A percentile compares a stretch with the other conserved stretches of the same genome.
Conservation (phyloP, 2,888 invertebrate species). For the Epistrophe grossulariae region DNA sequence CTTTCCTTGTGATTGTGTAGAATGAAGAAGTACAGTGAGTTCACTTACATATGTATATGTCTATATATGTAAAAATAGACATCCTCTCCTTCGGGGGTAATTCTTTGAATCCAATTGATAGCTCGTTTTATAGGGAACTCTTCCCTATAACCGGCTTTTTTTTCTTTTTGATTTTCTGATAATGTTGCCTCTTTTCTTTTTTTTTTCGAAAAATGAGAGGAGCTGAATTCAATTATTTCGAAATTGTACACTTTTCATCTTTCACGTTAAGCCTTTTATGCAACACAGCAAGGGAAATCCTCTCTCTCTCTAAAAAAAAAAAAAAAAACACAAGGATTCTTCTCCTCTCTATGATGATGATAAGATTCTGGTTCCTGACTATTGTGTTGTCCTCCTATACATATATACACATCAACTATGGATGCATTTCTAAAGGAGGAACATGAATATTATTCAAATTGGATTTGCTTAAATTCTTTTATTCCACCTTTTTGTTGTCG, state of each 20-base stretch:
- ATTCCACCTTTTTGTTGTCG: not conserved
- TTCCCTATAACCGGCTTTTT: not conserved
- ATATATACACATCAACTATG: not conserved
- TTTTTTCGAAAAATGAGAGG: not conserved
- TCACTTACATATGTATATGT: constrained; percentile 14
- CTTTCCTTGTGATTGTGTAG: constrained; percentile 47
- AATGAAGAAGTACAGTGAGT: constrained; percentile 1
- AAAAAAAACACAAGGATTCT: constrained; percentile 53
- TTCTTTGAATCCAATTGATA: constrained; percentile 74
- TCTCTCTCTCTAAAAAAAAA: not conserved
- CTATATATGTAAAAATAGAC: not conserved
- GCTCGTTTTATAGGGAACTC: constrained; percentile 32
- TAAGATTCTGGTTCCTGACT: constrained; percentile 36
- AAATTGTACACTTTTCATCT: constrained; percentile 58
- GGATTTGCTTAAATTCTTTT: constrained; percentile 63
- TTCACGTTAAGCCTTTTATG: constrained; percentile 53
- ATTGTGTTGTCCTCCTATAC: constrained; percentile 42
- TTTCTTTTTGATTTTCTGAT: not conserved
- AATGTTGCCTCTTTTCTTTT: not conserved
- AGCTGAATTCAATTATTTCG: constrained; percentile 73
- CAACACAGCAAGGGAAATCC: not conserved
- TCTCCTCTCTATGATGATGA: constrained; percentile 41
- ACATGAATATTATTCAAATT: constrained; percentile 66
- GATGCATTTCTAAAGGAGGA: constrained; percentile 8
- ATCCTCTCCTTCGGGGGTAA: constrained; percentile 38